These are phyloP conservation scores for Drosophila mojavensis DNA, from an alignment of 1,140 invertebrate genomes.

Conservation along the genomic window DNA sequence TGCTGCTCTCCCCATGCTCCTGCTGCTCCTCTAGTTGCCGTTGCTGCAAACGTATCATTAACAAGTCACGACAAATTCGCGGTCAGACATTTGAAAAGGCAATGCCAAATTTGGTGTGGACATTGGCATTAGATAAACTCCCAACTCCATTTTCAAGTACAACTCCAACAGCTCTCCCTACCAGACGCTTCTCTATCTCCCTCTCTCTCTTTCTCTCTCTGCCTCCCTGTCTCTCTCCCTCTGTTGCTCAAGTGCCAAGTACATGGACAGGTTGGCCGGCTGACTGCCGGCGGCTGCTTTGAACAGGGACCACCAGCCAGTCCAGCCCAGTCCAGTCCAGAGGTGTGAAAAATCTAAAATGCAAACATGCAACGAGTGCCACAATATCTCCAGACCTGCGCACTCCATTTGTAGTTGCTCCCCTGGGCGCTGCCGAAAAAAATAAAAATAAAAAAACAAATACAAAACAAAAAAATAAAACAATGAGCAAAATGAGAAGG, in stretches of 20 bases:
- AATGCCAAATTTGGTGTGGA: slow-evolving; percentile 76
- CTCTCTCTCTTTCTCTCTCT: neutral
- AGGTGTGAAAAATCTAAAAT: slow-evolving; percentile 83
- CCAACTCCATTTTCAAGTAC: slow-evolving; percentile 20
- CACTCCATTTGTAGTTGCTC: slow-evolving; percentile 77
- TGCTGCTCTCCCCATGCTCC: too few relatives aligned
- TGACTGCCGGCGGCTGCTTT: slow-evolving; percentile 71
- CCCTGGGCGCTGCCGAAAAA: slow-evolving; percentile 69
- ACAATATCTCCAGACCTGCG: slow-evolving; percentile 23
- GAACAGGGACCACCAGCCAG: slow-evolving; percentile 67
- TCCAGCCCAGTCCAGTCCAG: slow-evolving; percentile 8
- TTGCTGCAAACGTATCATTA: slow-evolving; percentile 71
- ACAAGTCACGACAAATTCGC: slow-evolving; percentile 82
- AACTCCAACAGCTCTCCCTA: slow-evolving; percentile 18
- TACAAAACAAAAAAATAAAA: slow-evolving; percentile 3
- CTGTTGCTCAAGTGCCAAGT: slow-evolving; percentile 54
- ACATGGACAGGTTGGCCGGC: slow-evolving; percentile 65
- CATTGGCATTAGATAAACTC: slow-evolving; percentile 77
- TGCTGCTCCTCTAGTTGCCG: neutral
- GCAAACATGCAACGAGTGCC: slow-evolving; percentile 62
- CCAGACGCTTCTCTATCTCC: neutral
- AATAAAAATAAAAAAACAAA: slow-evolving; percentile 25
- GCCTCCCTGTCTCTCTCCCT: neutral
- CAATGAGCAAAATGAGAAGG: neutral
- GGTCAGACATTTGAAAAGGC: slow-evolving; percentile 70